Percentiles rank a stretch among this genome's conserved stretches.
These are phyloP conservation scores for Pelusios castaneus DNA, from an alignment of 2,113 vertebrate genomes.

Conservation along the genomic window DNA sequence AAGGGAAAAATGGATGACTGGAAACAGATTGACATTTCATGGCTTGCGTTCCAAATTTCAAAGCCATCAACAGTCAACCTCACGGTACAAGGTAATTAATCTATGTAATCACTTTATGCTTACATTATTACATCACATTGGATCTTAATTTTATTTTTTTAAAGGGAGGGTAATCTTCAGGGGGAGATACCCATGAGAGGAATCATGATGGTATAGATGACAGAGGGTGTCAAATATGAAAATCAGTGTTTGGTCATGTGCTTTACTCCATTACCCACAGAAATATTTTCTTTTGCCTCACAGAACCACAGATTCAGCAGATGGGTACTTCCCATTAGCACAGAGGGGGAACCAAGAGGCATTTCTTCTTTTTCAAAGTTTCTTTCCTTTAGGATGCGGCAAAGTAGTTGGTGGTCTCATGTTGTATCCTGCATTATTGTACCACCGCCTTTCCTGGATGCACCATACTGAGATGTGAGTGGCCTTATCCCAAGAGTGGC, in stretches of 20 bases:
- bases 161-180: not conserved
- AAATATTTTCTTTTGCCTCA: not conserved
- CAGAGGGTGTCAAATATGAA: not conserved
- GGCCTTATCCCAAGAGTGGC: not conserved
- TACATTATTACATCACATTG: not conserved
- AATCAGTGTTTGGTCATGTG: not conserved
- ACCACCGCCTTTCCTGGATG: not conserved
- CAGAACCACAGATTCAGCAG: not conserved
- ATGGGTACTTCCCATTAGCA: not conserved
- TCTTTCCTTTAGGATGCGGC: not conserved
- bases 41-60: not conserved
- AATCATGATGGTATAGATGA: not conserved
- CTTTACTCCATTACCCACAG: not conserved
- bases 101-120: not conserved
- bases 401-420: not conserved
- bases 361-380: not conserved
- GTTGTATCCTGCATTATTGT: rapidly evolving
- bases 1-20: not conserved
- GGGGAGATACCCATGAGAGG: not conserved
- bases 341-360: not conserved
- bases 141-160: not conserved
- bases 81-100: not conserved
- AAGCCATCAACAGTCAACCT: not conserved
- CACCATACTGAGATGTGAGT: not conserved
- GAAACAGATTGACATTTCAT: not conserved